phyloP scores from a whole-genome alignment of 92 coral and sea anemone species.

The Anthopleura xanthogrammica region DNA sequence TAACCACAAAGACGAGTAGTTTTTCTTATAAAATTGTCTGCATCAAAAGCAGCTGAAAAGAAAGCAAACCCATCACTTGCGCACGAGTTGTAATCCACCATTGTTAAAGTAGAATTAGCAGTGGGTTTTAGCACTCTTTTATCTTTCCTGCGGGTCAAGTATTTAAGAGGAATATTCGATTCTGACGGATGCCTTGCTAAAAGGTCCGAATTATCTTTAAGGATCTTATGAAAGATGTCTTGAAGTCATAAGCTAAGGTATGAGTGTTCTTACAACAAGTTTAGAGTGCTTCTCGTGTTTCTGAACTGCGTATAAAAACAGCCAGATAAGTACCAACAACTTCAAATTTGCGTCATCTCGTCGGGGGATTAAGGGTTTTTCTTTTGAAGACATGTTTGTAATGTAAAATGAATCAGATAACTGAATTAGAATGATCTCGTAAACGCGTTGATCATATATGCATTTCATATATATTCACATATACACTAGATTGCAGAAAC shows the following conservation, averaged over 20 bases:
- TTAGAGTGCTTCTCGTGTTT: background rate
- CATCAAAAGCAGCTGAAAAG: background rate
- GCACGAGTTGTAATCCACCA: background rate
- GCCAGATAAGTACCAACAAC: too few species aligned
- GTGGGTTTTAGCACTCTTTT: background rate
- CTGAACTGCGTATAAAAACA: background rate
- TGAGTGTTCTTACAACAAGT: background rate
- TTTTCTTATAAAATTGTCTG: background rate
- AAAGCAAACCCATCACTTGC: background rate
- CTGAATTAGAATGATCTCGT: too few species aligned
- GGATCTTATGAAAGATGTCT: background rate
- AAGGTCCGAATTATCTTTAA: background rate
- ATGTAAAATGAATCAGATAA: too few species aligned
- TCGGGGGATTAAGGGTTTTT: too few species aligned
- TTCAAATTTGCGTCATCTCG: too few species aligned
- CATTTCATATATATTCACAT: too few species aligned
- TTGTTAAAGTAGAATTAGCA: background rate
- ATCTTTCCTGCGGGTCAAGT: slow-evolving; percentile 1
- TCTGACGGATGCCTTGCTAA: background rate
- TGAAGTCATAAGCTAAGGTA: background rate
- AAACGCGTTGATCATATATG: too few species aligned
- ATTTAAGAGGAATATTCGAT: background rate
- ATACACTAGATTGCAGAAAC: too few species aligned
- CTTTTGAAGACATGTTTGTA: too few species aligned
- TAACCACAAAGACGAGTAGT: background rate